Base-by-base conservation (phyloP, 2,113 vertebrate genomes). In the Brachionichthys hirsutus region DNA sequence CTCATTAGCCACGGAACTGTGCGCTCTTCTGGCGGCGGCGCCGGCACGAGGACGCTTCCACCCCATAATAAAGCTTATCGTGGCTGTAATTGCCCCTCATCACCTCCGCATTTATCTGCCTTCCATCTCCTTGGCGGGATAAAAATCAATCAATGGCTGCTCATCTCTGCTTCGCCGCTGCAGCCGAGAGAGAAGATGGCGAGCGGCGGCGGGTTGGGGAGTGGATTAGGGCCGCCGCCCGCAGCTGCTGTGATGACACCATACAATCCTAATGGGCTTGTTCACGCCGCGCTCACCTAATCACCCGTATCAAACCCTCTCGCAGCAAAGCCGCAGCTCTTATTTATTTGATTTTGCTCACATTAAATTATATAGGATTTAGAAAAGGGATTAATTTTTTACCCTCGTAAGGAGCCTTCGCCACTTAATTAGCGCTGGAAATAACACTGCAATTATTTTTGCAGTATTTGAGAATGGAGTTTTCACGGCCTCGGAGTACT, bases 331-430 rank as follows among this genome's bases (percentile, higher is more conserved):
- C 75, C 60, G 19, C 35, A 67, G 78, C 77, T 74, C 83, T 85
- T 88, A 89, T 89, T 90, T 90, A 90, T 89, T 86, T 88, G 81
- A 89, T 88, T 90, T 85, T 82, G 73, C 88, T 86, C 85, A 86
- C 82, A 89, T 90, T 89, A 90, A 90, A 90, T 88, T 89, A 89
- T 89, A 80, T 73, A 82, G 88, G 87, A 91, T 88, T 91, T 89
- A 80, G 77, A 83, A 75, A 85, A 84, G 77, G 86, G 84, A 88
- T 91, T 89, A 89, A 41, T 85, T 81, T 88, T 84, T 76, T 85
- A 89, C 87, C 86, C 86, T 87, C 81, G 82, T 91, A 89, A 88
- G 79, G 85, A 82, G 87, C 72, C 83, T 78, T 47, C 82, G 84
- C 73, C 71, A 82, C 86, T 91, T 92, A 88, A 92, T 92, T 91